These are phyloP conservation scores for Orchesella cincta DNA, from an alignment of 1,140 invertebrate species.

Conservation along the genomic window DNA sequence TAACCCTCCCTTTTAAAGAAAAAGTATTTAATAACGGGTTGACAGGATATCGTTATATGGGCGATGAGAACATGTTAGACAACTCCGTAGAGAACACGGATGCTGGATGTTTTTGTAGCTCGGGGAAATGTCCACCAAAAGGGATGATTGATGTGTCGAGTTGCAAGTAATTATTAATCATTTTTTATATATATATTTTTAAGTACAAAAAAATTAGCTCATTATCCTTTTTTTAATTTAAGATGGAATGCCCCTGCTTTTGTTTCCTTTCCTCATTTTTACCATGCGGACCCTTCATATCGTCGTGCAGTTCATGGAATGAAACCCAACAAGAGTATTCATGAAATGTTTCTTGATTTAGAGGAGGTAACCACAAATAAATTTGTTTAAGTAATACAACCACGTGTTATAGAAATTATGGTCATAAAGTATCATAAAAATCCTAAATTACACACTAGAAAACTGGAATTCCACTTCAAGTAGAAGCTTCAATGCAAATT, in stretches of 20 bases:
- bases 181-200: no score
- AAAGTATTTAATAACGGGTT: constrained; percentile 61
- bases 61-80: constrained; percentile 65
- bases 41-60: constrained; percentile 64
- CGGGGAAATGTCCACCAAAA: constrained; percentile 40
- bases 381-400: no score
- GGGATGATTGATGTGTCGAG: constrained; percentile 45
- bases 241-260: constrained; percentile 66
- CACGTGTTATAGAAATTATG: no score
- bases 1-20: constrained; percentile 62
- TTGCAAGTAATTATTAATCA: constrained; percentile 47
- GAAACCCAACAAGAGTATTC: constrained; percentile 55
- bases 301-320: constrained; percentile 69
- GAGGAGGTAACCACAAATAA: constrained; percentile 21
- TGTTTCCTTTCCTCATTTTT: constrained; percentile 79
- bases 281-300: constrained; percentile 68
- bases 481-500: constrained; percentile 70
- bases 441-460: constrained; percentile 64
- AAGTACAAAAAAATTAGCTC: background rate
- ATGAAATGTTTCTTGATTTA: constrained; percentile 26
- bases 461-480: constrained; percentile 69
- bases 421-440: background rate
- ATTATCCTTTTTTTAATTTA: constrained; percentile 34
- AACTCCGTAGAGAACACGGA: constrained; percentile 67
- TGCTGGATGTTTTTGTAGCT: constrained; percentile 58